Conservation (phyloP, 2,888 invertebrate genomes). For the Gortyna flavago region DNA sequence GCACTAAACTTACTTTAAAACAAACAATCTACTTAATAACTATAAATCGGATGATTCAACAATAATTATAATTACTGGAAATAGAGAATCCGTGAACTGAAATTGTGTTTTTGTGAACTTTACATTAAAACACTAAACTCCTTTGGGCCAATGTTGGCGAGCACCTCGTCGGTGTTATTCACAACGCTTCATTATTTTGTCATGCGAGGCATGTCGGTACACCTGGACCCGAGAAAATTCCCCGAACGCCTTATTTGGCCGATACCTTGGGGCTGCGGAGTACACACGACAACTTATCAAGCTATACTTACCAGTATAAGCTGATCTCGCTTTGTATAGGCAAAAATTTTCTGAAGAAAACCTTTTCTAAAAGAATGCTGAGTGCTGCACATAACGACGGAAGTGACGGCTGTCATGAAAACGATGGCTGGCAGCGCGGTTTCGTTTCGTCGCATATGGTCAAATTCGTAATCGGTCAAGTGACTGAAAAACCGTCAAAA, state of each 20-base stretch:
- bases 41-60: background rate
- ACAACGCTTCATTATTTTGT: conserved; percentile 71
- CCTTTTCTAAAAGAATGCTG: too few species aligned
- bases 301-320: background rate
- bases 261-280: conserved; percentile 60
- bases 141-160: conserved; percentile 9
- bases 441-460: too few species aligned
- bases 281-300: conserved; percentile 6
- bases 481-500: too few species aligned
- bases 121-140: conserved; percentile 27
- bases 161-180: conserved; percentile 58
- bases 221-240: conserved; percentile 67
- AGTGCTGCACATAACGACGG: background rate
- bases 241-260: conserved; percentile 71
- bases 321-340: background rate
- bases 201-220: conserved; percentile 64
- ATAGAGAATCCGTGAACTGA: background rate
- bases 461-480: too few species aligned
- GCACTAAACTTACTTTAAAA: too few species aligned
- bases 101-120: background rate
- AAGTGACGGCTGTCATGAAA: background rate
- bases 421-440: background rate
- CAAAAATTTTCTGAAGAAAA: too few species aligned
- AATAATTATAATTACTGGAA: background rate
- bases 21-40: too few species aligned